Conservation (phyloP, 92 coral and sea anemone species). For the Umimayanthus chanpuru region DNA sequence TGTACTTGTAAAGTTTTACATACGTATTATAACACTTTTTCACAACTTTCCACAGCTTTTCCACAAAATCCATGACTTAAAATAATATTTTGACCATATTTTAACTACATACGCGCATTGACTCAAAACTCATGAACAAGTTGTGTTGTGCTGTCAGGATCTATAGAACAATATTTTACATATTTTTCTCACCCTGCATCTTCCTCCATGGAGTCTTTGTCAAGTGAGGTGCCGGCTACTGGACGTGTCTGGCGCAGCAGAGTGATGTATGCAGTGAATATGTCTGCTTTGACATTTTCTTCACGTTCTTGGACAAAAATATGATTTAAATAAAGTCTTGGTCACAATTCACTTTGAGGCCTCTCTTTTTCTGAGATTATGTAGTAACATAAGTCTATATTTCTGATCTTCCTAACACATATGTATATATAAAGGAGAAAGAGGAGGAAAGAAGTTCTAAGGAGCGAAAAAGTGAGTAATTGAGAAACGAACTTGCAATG, state of each 20-base stretch:
- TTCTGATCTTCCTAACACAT: background rate
- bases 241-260: constrained; percentile 93
- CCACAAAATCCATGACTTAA: too few species aligned
- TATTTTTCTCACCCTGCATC: constrained; percentile 73
- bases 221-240: constrained; percentile 87
- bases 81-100: too few species aligned
- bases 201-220: constrained; percentile 95
- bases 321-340: background rate
- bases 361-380: background rate
- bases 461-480: too few species aligned
- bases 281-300: constrained; percentile 97
- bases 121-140: too few species aligned
- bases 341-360: background rate
- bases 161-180: background rate
- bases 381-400: background rate
- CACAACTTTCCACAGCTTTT: too few species aligned
- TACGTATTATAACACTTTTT: too few species aligned
- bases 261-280: constrained; percentile 93
- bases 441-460: background rate
- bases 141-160: too few species aligned
- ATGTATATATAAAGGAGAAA: background rate
- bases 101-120: too few species aligned
- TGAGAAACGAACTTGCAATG: too few species aligned
- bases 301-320: constrained; percentile 73
- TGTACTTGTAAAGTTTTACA: background rate